Conservation (phyloP, 2,113 vertebrate species). For the Brachyistius frenatus region DNA sequence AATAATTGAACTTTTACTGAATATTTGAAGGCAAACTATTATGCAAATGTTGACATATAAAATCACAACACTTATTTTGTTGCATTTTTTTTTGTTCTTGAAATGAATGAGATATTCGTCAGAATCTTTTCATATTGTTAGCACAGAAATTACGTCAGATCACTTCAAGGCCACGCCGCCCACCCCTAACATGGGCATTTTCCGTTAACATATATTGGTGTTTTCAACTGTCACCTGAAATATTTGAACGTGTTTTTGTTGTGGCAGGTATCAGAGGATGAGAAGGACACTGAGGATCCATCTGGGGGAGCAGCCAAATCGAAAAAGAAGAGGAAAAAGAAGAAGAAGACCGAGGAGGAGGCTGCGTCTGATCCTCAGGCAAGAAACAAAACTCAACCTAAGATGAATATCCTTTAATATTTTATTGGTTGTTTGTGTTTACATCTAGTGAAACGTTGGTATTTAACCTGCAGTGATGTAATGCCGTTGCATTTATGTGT, state of each 20-base stretch:
- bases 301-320: slow-evolving; percentile 86
- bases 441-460: neutral
- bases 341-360: slow-evolving; percentile 93
- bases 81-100: too few relatives aligned
- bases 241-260: neutral
- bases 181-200: neutral
- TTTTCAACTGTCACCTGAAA: neutral
- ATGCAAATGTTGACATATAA: too few relatives aligned
- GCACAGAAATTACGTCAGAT: too few relatives aligned
- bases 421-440: neutral
- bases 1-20: too few relatives aligned
- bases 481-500: slow-evolving; percentile 3
- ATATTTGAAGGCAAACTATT: too few relatives aligned
- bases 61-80: too few relatives aligned
- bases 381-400: slow-evolving; percentile 13
- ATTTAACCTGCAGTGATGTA: neutral
- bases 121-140: too few relatives aligned
- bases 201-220: neutral
- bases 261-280: slow-evolving; percentile 87
- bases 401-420: neutral
- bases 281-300: slow-evolving; percentile 88
- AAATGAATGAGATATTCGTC: too few relatives aligned
- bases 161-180: too few relatives aligned
- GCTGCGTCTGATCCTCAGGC: slow-evolving; percentile 65
- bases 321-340: slow-evolving; percentile 96